Evolutionary conservation across 2,797 vertebrate genomes (phyloP).

Genomic region (Crossoptilon crossoptilon): DNA sequence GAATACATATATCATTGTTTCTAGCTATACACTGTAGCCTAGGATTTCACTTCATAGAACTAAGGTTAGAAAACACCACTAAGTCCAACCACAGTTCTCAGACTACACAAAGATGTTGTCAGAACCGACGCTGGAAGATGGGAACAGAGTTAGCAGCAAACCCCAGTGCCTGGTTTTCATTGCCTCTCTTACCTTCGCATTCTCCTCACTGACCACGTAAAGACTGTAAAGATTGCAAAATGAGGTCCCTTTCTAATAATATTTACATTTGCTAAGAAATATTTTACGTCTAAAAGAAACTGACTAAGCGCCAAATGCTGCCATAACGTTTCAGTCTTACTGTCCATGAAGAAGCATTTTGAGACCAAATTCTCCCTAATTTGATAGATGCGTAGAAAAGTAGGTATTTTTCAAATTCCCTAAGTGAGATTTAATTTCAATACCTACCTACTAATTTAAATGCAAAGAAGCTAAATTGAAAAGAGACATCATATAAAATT

Average conservation of each 20-base stretch:
- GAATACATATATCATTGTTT: fast-evolving
- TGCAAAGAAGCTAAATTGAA: conserved; percentile 62
- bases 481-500: conserved; percentile 11
- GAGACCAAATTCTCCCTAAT: not conserved
- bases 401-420: not conserved
- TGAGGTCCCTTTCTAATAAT: not conserved
- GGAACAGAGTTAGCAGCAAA: not conserved
- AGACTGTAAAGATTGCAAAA: not conserved
- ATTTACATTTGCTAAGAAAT: conserved; percentile 16
- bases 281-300: not conserved
- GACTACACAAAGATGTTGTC: not conserved
- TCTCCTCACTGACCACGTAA: not conserved
- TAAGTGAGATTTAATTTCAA: conserved; percentile 56
- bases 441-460: conserved; percentile 38
- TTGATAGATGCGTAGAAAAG: not conserved
- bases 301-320: not conserved
- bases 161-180: not conserved
- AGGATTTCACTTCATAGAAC: not conserved
- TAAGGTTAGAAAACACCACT: too few relatives aligned
- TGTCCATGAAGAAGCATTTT: not conserved
- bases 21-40: not conserved
- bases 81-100: not conserved
- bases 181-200: not conserved
- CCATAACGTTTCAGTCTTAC: not conserved
- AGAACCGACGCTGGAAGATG: not conserved